Percentiles rank a stretch among this genome's conserved stretches.
Evolutionary conservation across 2,888 invertebrate species (phyloP).

Genomic region (Syrista parreyssii): DNA sequence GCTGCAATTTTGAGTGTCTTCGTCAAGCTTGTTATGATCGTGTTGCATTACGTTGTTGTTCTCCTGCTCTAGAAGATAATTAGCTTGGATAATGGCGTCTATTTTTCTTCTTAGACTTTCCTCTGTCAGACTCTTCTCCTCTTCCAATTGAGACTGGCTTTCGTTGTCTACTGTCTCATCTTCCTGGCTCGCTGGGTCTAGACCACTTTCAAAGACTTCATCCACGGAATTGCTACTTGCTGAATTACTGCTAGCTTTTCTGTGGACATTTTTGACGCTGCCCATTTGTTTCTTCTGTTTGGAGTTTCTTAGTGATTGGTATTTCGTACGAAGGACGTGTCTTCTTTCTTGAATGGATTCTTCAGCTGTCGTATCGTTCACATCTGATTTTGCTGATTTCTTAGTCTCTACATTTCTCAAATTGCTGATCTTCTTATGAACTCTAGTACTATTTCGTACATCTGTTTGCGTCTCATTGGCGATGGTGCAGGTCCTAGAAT

Average conservation of each 20-base stretch:
- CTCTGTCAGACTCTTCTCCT: neutral
- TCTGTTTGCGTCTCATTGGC: neutral
- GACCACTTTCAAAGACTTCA: neutral
- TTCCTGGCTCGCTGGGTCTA: neutral
- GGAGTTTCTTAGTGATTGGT: neutral
- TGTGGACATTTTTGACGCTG: neutral
- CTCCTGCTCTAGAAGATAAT: constrained; percentile 48
- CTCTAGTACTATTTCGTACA: neutral
- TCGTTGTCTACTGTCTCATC: neutral
- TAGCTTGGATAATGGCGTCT: constrained; percentile 53
- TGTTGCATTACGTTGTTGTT: constrained; percentile 50
- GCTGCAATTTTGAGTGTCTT: constrained; percentile 11
- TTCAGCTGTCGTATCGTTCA: neutral
- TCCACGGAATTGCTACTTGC: neutral
- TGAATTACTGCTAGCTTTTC: neutral
- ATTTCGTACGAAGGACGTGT: neutral
- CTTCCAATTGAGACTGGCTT: neutral
- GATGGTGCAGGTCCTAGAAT: neutral
- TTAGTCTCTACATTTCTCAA: neutral
- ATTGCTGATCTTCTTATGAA: neutral
- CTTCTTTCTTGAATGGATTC: neutral
- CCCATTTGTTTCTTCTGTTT: neutral
- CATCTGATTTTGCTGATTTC: neutral
- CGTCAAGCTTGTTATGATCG: constrained; percentile 22
- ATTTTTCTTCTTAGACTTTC: constrained; percentile 37